Base-by-base conservation (phyloP, 2,113 vertebrate genomes). In the Alligator mississippiensis region DNA sequence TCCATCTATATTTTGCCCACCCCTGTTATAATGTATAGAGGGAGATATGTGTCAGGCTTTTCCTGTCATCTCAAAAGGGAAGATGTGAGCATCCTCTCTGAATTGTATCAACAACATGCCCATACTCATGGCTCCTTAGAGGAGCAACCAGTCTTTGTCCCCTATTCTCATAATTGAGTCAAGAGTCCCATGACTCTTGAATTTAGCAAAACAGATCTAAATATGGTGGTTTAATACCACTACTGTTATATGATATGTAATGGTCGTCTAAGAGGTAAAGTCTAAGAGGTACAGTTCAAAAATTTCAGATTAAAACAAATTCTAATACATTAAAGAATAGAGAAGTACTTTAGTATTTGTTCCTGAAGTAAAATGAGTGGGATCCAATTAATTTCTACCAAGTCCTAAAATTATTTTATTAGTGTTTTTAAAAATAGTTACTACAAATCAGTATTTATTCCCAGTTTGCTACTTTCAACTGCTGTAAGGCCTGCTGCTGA, bases 381-480 rank as follows among this genome's bases (percentile, higher is more conserved):
- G 84, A 90, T 70, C 60, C 85, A 88, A 95, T 96, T 97, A 94
- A 78, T 85, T 80, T 92, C 80, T 84, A 87, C 24, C 21, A 96
- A 93, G 78, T 78, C 54, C 91, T 93, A 58, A 24, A 3, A 77
- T 93, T 96, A 55, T 92, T 93, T 97, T 94, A 85, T 94, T 87
- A 95, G 18, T 68, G 34, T 60, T 94, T 84, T 90, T 64, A 95
- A 94, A 95, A 94, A 95, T 77, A 72, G 21, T 85, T 93, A 89
- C 90, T 96, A 84, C 80, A 90, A 93, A 91, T 88, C 54, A 57
- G 21, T 94, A 79, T 85, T 94, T 96, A 96, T 94, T 97, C 94
- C 87, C 92, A 87, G 81, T 89, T 95, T 90, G 88, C 88, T 93
- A 76, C 61, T 91, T 85, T 95, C 96, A 97, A 87, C 90, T 63